Percentiles rank a stretch among this genome's conserved stretches.
These are phyloP conservation scores for Apodemus speciosus DNA, from an alignment of 2,113 vertebrate species.

Conservation along the genomic window DNA sequence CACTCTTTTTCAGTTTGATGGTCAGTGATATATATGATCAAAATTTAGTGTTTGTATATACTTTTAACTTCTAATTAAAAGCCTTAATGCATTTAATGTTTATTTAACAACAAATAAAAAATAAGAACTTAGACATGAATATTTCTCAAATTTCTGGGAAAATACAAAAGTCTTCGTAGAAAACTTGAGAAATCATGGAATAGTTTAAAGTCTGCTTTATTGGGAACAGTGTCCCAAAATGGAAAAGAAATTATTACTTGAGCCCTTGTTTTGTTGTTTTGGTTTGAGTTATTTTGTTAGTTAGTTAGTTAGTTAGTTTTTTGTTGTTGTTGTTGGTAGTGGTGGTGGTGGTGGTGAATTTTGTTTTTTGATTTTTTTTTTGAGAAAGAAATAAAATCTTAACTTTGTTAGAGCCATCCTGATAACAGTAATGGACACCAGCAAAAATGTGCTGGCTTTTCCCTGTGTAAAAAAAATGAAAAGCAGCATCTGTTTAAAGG, in stretches of 20 bases:
- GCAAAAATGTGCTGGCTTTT: neutral
- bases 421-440: neutral
- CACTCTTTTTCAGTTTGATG: neutral
- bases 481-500: neutral
- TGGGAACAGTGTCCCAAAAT: neutral
- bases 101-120: neutral
- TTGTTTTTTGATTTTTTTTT: neutral
- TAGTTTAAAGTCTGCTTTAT: neutral
- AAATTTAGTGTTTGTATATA: neutral
- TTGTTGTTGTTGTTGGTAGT: neutral
- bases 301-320: no score
- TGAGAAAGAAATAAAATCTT: neutral
- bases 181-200: neutral
- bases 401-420: no score
- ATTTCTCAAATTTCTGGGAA: neutral
- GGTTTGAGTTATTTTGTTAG: neutral
- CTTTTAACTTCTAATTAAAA: neutral
- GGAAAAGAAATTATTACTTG: neutral
- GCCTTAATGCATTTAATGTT: neutral
- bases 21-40: neutral
- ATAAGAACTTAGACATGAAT: neutral
- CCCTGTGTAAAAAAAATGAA: neutral
- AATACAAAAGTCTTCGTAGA: neutral
- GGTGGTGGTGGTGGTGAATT: no score
- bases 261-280: neutral